Percentiles rank a stretch among this genome's conserved stretches.
These are phyloP conservation scores for Pangasianodon hypophthalmus DNA, from an alignment of 2,113 vertebrate genomes.

Conservation along the genomic window DNA sequence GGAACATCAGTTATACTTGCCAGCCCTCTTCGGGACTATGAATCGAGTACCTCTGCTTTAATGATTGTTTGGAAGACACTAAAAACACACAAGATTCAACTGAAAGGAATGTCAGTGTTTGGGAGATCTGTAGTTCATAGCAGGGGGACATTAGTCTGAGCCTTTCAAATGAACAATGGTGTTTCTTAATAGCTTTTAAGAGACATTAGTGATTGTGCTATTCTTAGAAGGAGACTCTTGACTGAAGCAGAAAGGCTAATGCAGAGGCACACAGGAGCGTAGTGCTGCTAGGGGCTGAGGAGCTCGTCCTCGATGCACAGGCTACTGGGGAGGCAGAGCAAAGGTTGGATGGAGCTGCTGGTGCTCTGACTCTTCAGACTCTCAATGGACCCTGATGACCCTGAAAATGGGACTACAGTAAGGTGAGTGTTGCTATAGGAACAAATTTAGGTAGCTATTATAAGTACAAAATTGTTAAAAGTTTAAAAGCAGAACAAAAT, in stretches of 20 bases:
- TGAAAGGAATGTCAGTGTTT: background rate
- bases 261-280: slow-evolving; percentile 2
- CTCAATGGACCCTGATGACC: slow-evolving; percentile 75
- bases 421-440: background rate
- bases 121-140: background rate
- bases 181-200: slow-evolving; percentile 7
- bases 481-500: background rate
- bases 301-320: slow-evolving; percentile 63
- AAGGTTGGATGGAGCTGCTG: slow-evolving; percentile 68
- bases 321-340: slow-evolving; percentile 69
- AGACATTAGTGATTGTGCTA: slow-evolving; percentile 9
- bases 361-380: slow-evolving; percentile 68
- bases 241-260: slow-evolving; percentile 5
- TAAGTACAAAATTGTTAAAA: background rate
- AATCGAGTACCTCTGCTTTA: background rate
- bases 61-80: slow-evolving; percentile 9
- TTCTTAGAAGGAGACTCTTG: background rate
- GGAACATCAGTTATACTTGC: background rate
- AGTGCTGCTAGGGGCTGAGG: slow-evolving; percentile 49
- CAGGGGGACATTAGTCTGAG: background rate
- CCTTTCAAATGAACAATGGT: slow-evolving; percentile 1
- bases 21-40: background rate
- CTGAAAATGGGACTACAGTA: slow-evolving; percentile 55
- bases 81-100: background rate
- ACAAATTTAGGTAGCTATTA: background rate